phyloP scores from a whole-genome alignment of 2,888 invertebrate species.

The Lottia gigantea region DNA sequence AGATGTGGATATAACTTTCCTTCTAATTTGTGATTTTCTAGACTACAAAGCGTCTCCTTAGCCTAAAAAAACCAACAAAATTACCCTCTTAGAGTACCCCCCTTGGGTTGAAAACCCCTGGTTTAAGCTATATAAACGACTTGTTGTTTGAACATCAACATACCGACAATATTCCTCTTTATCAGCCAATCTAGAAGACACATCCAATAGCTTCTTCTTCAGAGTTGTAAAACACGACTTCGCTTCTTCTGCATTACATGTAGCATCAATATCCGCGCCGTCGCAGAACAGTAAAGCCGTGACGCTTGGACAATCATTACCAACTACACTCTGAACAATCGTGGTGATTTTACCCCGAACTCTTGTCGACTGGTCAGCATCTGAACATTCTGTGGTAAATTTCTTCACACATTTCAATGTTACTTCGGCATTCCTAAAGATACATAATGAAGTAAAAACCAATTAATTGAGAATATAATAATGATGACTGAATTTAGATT shows the following conservation, averaged over 20 bases:
- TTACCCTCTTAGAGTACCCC: no score
- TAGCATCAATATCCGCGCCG: neutral
- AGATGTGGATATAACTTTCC: no score
- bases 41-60: no score
- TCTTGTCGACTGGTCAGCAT: neutral
- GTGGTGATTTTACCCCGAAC: neutral
- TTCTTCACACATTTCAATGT: neutral
- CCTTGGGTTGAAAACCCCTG: no score
- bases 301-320: constrained; percentile 25
- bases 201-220: neutral
- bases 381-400: constrained; percentile 19
- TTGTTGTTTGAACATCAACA: neutral
- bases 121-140: no score
- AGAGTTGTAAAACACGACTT: constrained; percentile 11
- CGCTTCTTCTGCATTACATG: constrained; percentile 2
- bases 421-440: neutral
- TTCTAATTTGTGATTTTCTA: no score
- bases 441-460: constrained; percentile 9
- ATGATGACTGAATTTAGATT: no score
- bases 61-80: no score
- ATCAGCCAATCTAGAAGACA: no score
- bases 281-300: constrained; percentile 24
- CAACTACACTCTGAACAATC: constrained; percentile 15
- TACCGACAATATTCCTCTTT: constrained; percentile 9
- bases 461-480: no score